Conservation (phyloP, 2,888 invertebrate genomes). For the Tetropium fuscum region DNA sequence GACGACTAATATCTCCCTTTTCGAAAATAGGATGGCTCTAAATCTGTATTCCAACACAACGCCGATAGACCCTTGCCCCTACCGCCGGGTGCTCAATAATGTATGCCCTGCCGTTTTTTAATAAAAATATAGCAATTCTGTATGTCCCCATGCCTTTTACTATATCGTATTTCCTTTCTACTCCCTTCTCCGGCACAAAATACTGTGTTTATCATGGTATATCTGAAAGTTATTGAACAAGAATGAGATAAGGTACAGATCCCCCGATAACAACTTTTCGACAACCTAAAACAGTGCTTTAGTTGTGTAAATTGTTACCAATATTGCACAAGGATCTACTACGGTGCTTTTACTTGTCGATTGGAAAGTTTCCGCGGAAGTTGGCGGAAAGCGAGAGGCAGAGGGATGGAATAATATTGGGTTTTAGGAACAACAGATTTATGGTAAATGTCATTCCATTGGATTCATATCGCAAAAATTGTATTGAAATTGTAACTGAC, state of each 20-base stretch:
- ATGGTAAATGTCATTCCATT: neutral
- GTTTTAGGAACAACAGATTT: constrained; percentile 10
- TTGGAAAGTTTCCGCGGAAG: constrained; percentile 13
- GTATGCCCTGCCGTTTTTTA: neutral
- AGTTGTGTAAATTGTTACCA: constrained; percentile 18
- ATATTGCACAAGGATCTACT: constrained; percentile 20
- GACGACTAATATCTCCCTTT: neutral
- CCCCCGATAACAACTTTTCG: constrained; percentile 21
- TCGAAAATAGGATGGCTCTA: neutral
- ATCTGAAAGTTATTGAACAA: constrained; percentile 14
- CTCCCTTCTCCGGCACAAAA: neutral
- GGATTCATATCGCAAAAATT: constrained; percentile 5
- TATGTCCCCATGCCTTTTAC: neutral
- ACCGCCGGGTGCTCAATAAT: neutral
- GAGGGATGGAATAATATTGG: constrained; percentile 6
- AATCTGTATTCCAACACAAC: neutral
- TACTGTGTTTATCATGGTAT: constrained; percentile 4
- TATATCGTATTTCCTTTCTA: constrained; percentile 13
- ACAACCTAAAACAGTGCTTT: constrained; percentile 4
- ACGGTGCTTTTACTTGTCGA: neutral
- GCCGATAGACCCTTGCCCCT: neutral
- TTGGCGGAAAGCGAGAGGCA: neutral
- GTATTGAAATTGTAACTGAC: too few relatives aligned
- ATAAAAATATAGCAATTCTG: constrained; percentile 4
- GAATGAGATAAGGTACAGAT: constrained; percentile 12